phyloP scores from a whole-genome alignment of 2,797 vertebrate species.

The Molothrus aeneus region DNA sequence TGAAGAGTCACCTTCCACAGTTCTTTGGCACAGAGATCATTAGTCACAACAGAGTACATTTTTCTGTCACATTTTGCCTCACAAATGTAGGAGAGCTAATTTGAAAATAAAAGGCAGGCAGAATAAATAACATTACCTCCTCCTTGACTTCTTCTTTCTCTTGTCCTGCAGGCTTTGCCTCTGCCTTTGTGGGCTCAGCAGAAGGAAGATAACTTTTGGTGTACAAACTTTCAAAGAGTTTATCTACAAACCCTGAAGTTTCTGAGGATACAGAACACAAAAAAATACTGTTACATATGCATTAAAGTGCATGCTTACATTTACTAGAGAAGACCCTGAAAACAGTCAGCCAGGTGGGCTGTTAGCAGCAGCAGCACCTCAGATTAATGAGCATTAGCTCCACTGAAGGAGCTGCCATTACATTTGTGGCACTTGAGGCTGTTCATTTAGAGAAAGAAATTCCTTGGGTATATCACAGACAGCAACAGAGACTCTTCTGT shows the following conservation, averaged over 20 bases:
- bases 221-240: constrained; percentile 95
- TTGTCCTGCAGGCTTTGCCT: constrained; percentile 80
- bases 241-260: constrained; percentile 97
- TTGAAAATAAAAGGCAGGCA: neutral
- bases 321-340: neutral
- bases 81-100: neutral
- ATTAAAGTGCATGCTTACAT: neutral
- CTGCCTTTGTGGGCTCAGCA: constrained; percentile 87
- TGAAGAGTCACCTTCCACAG: neutral
- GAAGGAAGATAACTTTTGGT: constrained; percentile 92
- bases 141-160: constrained; percentile 89
- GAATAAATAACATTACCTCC: constrained; percentile 69
- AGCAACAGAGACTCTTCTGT: neutral
- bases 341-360: neutral
- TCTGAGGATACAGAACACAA: constrained; percentile 79
- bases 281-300: neutral
- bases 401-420: neutral
- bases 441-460: neutral
- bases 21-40: neutral
- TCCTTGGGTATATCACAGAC: neutral
- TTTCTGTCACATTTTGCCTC: neutral
- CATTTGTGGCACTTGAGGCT: neutral
- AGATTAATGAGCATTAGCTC: neutral
- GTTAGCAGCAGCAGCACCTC: neutral
- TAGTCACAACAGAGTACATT: neutral